phyloP scores from a whole-genome alignment of 2,888 invertebrate genomes.

The Celastrina argiolus region DNA sequence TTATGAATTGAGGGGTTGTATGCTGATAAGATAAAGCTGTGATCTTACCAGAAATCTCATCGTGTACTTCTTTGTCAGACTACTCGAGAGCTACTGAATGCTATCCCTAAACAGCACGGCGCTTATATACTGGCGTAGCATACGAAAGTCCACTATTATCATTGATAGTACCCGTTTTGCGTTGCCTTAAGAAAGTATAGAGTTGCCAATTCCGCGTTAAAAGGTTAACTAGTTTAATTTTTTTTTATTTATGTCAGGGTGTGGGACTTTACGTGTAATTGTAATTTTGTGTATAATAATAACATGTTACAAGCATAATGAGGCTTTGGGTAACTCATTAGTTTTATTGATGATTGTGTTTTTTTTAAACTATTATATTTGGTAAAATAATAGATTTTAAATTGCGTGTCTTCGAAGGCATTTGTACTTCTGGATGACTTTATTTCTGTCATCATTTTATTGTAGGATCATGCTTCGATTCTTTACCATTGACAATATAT shows the following conservation, averaged over 20 bases:
- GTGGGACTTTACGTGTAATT: constrained; percentile 23
- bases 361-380: neutral
- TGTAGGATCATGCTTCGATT: too few species aligned
- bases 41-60: constrained; percentile 73
- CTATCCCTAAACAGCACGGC: constrained; percentile 42
- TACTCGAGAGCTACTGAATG: constrained; percentile 75
- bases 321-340: neutral
- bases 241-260: constrained; percentile 23
- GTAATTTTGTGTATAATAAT: neutral
- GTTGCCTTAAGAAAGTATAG: constrained; percentile 35
- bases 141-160: constrained; percentile 56
- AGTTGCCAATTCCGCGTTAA: constrained; percentile 29
- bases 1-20: neutral
- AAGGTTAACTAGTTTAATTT: constrained; percentile 23
- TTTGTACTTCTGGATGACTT: too few species aligned
- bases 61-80: constrained; percentile 72
- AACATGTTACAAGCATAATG: neutral
- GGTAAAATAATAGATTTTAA: neutral
- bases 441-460: too few species aligned
- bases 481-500: too few species aligned
- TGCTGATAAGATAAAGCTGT: constrained; percentile 34
- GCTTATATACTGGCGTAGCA: constrained; percentile 61
- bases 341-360: constrained; percentile 3
- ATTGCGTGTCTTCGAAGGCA: neutral
- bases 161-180: constrained; percentile 38